Base-by-base conservation (phyloP, 2,113 vertebrate species). In the Pholis gunnellus region DNA sequence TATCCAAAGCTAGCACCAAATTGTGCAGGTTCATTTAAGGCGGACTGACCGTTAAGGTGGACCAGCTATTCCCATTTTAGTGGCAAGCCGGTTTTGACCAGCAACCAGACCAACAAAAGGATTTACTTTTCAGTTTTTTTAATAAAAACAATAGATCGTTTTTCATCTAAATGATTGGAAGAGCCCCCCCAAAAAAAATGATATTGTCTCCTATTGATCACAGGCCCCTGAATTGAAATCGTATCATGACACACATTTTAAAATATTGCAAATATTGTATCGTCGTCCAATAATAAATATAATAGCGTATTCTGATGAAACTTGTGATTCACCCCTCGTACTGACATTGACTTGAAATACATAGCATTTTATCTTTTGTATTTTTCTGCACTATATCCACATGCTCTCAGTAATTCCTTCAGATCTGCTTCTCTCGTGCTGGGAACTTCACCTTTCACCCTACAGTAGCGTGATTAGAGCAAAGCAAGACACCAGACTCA, bases 371-470 rank as follows among this genome's bases (percentile, higher is more conserved):
- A 59, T 42, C 11, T n/a, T 42, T 20, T 64, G 6, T 59, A 34
- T 56, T 10, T 34, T 54, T 72, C 11, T n/a, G 10, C 59, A 50
- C 11, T 17, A 57, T 14, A 36, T 5, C 17, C 7, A 20, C 5
- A 29, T 38, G 18, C 22, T 54, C 38, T 42, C 13, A 25, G 57
- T 17, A 17, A 63, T 75, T 42, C 68, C 56, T 75, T 64, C 27
- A 25, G 5, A 2, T 81, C 27, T 64, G 48, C 25, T 20, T 68
- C 18, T 70, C 52, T 14, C 66, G 50, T 63, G 70, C 70, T 89
- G 84, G 64, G 74, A 86, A 88, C 81, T 36, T 64, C 78, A 69
- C 75, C 31, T 78, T 69, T 81, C 18, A 78, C 52, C 66, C 54
- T 31, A 25, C 13, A 67, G 57, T 25, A 70, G 61, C 17, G 1